Base-by-base conservation (phyloP, 1,140 invertebrate genomes). In the Olivierus martensii region DNA sequence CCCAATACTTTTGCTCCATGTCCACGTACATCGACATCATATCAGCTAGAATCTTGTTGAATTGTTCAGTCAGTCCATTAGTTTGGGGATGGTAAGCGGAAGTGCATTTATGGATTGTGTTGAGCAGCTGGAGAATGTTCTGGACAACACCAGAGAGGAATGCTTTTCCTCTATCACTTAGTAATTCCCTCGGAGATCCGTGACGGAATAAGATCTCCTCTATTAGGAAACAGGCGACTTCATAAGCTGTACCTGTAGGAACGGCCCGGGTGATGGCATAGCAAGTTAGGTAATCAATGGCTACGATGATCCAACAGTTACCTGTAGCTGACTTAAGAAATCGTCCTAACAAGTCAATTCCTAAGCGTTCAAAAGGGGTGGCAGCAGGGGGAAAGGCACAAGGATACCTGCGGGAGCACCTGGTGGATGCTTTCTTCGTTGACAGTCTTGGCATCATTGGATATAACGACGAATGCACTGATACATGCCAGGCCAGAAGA, bases 1-100 rank as follows among this genome's bases (percentile, higher is more conserved):
- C 70, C 73, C 73, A 76, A 53, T 73, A 63, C 10, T 37, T 58
- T 11, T 61, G 63, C 21, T 63, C 53, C 10, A 57, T n/a, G 15
- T 59, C 62, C 7, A 67, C 54, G 55, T 68, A 73, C 54, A 37
- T 48, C 7, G 22, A 35, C 14, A 53, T 42, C 19, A 49, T 50
- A 18, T 18, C 38, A 18, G 45, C 42, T 18, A 63, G 46, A 3
- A 53, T 61, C 22, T 21, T 35, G 53, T 64, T 61, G 5, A 48
- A 51, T 35, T 54, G 41, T 42, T 63, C 62, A n/a, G 41, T 46
- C 38, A 56, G 21, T 7, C 59, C 62, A 38, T 63, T 62, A 11
- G 59, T 52, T 36, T 58, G 39, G 42, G 58, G 53, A 46, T 53
- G 41, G 7, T 55, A 22, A 3, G 22, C 22, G 22, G 22, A 3